Evolutionary conservation across 37 sponge, comb jelly and placozoan species (phyloP), one percentile per base, ranked within the genome.

Genomic region (Beroe forskalii): DNA sequence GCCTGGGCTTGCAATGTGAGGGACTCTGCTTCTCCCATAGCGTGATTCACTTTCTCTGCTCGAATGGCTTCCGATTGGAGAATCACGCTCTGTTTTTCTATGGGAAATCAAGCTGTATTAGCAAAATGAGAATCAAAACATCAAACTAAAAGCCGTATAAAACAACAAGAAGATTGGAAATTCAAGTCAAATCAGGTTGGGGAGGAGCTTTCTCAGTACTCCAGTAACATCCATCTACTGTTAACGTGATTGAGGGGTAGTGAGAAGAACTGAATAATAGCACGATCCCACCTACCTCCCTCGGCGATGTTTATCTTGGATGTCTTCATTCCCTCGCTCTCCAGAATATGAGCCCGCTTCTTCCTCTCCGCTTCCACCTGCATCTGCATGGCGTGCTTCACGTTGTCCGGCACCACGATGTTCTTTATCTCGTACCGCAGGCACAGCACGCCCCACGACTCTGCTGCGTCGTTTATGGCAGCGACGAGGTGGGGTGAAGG

Each of bases 381-480:
- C 97, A 96, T 96, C 89, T 98, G 99, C 99, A 98, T 98, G 90
- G 99, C 99, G n/a, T 98, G 97, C 91, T 95, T 96, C 63, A 98
- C 99, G 76, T 32, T 33, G 6, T 80, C 55, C 1, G 86, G 86
- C 17, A 80, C 35, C n/a, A 38, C 30, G 43, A 80, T 80, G 48
- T 80, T 80, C 86, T 80, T 93, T 17, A 98, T 98, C 92, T 98
- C 99, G 75, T 98, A 98, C 41, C 99, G 89, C 92, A 98, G 76
- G 72, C 99, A 98, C 32, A 90, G 92, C 0, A 98, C 93, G 0
- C 99, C 99, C 99, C 99, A 98, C 14, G 95, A 95, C 31, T 93
- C 96, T 0, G 97, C 94, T 0, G 99, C 97, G 62, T 92, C 67
- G 62, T 98, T 98, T 62, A 98, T 98, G 32, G 99, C 95, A 64